Conservation (phyloP, 2,113 vertebrate genomes). For the Kryptolebias marmoratus region DNA sequence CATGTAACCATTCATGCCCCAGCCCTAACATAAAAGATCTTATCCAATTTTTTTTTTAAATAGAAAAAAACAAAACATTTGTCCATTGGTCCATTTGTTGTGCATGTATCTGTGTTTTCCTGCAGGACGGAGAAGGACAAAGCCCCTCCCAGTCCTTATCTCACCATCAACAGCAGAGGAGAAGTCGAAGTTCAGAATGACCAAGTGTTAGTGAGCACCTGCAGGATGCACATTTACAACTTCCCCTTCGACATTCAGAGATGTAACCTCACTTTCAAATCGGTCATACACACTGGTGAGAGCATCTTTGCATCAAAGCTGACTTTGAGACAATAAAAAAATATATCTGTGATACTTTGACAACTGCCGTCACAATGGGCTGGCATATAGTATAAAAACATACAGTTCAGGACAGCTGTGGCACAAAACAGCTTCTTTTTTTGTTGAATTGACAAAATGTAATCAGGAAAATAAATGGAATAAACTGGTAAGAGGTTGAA, state of each 20-base stretch:
- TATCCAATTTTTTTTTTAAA: no score
- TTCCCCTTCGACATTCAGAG: constrained; percentile 74
- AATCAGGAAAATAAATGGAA: neutral
- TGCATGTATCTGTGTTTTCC: neutral
- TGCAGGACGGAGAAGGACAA: constrained; percentile 70
- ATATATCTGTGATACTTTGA: no score
- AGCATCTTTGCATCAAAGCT: neutral
- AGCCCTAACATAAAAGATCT: no score
- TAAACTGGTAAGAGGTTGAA: neutral
- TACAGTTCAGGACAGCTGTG: no score
- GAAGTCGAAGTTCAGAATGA: constrained; percentile 53
- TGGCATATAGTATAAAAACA: neutral
- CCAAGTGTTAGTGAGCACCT: constrained; percentile 70
- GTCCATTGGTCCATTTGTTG: neutral
- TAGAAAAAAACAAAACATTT: no score
- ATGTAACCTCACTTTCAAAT: constrained; percentile 69
- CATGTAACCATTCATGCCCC: no score
- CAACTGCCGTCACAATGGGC: neutral
- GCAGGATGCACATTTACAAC: constrained; percentile 65
- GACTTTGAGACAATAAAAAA: neutral
- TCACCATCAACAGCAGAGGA: constrained; percentile 52
- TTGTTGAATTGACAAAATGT: neutral
- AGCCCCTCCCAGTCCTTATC: constrained; percentile 56
- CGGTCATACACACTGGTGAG: constrained; percentile 58
- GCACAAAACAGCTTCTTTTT: no score